Percentiles rank a stretch among this genome's conserved stretches.
These are phyloP conservation scores for Oreocharis arfaki DNA, from an alignment of 2,113 vertebrate species.

Conservation along the genomic window DNA sequence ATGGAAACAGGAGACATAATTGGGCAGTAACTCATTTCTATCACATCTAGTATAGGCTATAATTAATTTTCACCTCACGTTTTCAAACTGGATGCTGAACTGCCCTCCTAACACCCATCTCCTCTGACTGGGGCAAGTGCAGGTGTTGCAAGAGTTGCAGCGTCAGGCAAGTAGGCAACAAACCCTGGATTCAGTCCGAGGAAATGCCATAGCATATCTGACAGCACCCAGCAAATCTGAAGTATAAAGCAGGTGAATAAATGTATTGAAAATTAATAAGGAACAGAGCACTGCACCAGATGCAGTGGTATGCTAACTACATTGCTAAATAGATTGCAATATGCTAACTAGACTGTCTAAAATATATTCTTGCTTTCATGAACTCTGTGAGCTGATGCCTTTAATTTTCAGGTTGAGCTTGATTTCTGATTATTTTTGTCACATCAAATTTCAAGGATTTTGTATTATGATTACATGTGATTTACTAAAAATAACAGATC, in stretches of 20 bases:
- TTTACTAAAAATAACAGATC: conserved; percentile 49
- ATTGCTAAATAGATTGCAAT: conserved; percentile 37
- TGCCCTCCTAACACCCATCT: background rate
- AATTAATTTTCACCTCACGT: conserved; percentile 14
- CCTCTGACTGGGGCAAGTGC: background rate
- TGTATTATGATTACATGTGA: conserved; percentile 30
- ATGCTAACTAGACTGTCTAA: conserved; percentile 19
- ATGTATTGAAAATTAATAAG: conserved; percentile 9
- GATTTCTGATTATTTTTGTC: conserved; percentile 53
- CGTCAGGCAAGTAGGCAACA: background rate
- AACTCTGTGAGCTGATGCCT: background rate
- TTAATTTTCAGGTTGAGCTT: conserved; percentile 34
- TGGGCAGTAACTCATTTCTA: conserved; percentile 56
- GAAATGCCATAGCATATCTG: background rate
- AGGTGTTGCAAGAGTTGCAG: background rate
- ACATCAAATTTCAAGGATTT: conserved; percentile 4
- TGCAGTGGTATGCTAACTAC: conserved; percentile 15
- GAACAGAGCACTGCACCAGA: background rate
- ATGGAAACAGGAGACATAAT: conserved; percentile 48
- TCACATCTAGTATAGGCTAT: background rate
- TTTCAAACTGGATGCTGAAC: background rate
- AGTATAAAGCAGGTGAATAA: conserved; percentile 11
- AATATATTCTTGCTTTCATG: conserved; percentile 23
- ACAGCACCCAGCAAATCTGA: background rate
- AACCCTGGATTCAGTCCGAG: background rate